Percentiles rank a stretch among this genome's conserved stretches.
Evolutionary conservation across 2,797 vertebrate species (phyloP).

Genomic region (Acrossocheilus fasciatus): DNA sequence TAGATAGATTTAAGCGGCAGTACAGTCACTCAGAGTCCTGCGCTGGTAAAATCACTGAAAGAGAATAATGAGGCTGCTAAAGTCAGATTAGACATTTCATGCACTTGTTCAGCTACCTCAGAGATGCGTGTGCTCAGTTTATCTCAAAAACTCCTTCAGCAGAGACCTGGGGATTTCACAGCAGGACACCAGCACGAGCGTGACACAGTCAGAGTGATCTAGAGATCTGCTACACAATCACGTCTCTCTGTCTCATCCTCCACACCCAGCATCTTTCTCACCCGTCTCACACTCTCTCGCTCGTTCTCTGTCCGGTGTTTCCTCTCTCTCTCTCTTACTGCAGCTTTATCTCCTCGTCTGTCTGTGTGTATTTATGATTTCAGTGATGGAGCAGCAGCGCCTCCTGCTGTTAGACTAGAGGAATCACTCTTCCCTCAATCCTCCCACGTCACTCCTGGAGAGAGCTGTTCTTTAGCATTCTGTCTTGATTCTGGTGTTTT

Average conservation of each 20-base stretch:
- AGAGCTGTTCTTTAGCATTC: background rate
- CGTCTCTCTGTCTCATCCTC: background rate
- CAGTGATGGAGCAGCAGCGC: conserved; percentile 42
- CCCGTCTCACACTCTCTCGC: background rate
- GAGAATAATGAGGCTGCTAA: conserved; percentile 38
- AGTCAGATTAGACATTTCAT: conserved; percentile 21
- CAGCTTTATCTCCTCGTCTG: background rate
- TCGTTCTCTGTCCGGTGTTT: background rate
- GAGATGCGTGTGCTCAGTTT: conserved; percentile 6
- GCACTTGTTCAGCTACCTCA: background rate
- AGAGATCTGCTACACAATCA: background rate
- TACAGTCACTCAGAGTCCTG: background rate
- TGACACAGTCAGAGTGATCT: conserved; percentile 1
- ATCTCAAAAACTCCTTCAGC: background rate
- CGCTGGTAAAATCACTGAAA: conserved; percentile 39
- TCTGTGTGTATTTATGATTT: background rate
- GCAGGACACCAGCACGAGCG: background rate
- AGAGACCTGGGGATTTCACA: background rate
- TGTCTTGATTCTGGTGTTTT: background rate
- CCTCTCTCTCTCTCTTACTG: background rate
- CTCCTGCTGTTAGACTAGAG: conserved; percentile 50
- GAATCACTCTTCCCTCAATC: background rate
- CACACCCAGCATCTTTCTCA: conserved; percentile 10
- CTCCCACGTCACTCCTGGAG: background rate
- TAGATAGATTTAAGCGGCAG: background rate